These are phyloP conservation scores for Thalpophila matura DNA, from an alignment of 2,888 invertebrate genomes.

Conservation along the genomic window DNA sequence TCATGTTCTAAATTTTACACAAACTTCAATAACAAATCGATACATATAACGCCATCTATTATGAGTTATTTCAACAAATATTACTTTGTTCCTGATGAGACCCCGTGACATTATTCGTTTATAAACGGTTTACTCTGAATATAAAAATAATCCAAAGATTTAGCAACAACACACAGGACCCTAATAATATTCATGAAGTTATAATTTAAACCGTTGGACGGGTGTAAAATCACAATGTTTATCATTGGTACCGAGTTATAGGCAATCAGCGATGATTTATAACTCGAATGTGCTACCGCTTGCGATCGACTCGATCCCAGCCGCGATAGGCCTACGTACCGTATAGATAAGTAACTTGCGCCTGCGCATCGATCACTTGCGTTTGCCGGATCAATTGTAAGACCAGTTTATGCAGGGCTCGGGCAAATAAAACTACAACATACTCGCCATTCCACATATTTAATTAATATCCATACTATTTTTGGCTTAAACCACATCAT, in stretches of 20 bases:
- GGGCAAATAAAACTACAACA: conserved; percentile 60
- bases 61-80: too few species aligned
- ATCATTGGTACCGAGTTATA: conserved; percentile 80
- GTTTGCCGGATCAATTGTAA: conserved; percentile 66
- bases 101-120: not conserved
- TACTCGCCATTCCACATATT: conserved; percentile 41
- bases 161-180: conserved; percentile 12
- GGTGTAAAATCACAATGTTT: conserved; percentile 79
- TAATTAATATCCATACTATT: conserved; percentile 55
- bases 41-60: too few species aligned
- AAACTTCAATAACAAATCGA: too few species aligned
- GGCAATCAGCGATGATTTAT: conserved; percentile 84
- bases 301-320: conserved; percentile 71
- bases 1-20: too few species aligned
- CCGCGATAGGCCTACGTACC: conserved; percentile 73
- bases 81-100: too few species aligned
- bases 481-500: conserved; percentile 28
- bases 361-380: conserved; percentile 74
- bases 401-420: conserved; percentile 64
- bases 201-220: conserved; percentile 63
- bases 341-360: conserved; percentile 62
- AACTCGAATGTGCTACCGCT: conserved; percentile 78
- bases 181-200: conserved; percentile 67
- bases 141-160: not conserved
- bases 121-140: not conserved